A percentile compares a stretch with the other conserved stretches of the same genome.
These are phyloP conservation scores for Australoheros scitulus DNA, from an alignment of 2,113 vertebrate species.

Conservation along the genomic window DNA sequence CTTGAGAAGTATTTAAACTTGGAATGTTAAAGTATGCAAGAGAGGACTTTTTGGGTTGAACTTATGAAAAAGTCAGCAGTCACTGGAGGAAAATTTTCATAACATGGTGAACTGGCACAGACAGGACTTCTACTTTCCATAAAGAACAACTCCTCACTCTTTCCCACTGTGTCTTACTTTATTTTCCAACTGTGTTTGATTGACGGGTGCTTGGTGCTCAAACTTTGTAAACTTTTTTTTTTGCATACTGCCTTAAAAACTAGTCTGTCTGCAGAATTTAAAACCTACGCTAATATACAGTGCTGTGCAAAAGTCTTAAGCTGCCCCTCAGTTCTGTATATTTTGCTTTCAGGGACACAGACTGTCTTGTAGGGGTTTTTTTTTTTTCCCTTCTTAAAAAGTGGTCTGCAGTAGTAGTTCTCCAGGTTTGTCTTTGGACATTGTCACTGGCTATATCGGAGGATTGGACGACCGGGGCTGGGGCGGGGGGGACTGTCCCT, in stretches of 20 bases:
- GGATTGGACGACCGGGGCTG: too few relatives aligned
- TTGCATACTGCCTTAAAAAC: neutral
- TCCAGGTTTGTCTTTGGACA: too few relatives aligned
- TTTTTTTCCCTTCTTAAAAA: too few relatives aligned
- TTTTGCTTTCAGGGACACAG: too few relatives aligned
- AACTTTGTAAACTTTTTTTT: slow-evolving; percentile 8
- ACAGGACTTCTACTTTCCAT: slow-evolving; percentile 23
- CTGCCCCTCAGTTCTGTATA: neutral
- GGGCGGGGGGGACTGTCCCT: too few relatives aligned
- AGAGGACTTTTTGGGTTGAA: slow-evolving; percentile 30
- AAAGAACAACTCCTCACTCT: slow-evolving; percentile 8
- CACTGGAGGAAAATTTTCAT: slow-evolving; percentile 4
- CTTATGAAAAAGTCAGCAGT: slow-evolving; percentile 40
- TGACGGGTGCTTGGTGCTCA: slow-evolving; percentile 40
- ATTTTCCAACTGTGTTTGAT: slow-evolving; percentile 33
- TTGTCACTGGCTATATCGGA: too few relatives aligned
- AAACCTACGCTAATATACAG: neutral
- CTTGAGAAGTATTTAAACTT: slow-evolving; percentile 26
- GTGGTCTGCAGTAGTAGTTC: too few relatives aligned
- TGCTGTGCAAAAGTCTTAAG: neutral
- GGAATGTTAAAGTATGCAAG: slow-evolving; percentile 31
- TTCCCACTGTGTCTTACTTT: slow-evolving; percentile 11
- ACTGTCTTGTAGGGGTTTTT: too few relatives aligned
- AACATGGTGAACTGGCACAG: slow-evolving; percentile 9
- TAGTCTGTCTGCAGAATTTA: neutral